Evolutionary conservation across 2,888 invertebrate genomes (phyloP), one percentile per base, ranked within the genome.

Genomic region (Cyclophora punctaria): DNA sequence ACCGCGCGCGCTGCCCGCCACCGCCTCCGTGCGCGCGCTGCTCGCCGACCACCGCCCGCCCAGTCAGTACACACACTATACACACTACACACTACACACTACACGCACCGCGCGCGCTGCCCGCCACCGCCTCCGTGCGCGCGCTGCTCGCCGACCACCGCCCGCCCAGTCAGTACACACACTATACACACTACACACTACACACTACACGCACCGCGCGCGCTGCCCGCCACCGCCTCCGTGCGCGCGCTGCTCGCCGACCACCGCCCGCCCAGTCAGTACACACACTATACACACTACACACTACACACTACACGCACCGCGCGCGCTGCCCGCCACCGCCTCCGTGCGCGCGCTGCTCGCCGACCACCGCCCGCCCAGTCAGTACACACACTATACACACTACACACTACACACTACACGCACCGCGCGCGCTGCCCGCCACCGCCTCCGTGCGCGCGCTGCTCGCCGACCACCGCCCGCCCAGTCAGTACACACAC

Each of bases 321-420:
- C 95, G 56, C 85, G 95, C 50, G 90, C 91, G 60, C 90, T 96
- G 71, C 94, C 94, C 60, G 92, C 94, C 4, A 93, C 93, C 73
- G 92, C 93, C 49, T 94, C 94, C 4, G 91, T 95, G 56, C 91
- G 92, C 3, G 92, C 94, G 63, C 91, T 96, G 66, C 81, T 96
- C 48, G 91, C 92, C 57, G 93, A 93, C 3, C 78, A 80, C 56
- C 62, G 78, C 2, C 83, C 83, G 53, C 80, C 79, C 0, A 34
- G 84, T 83, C 4, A 64, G 69, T 75, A 59, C 6, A 5, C 43
- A 20, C 20, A 4, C 34, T n/a, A n/a, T n/a, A n/a, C n/a, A n/a
- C 20, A 20, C 20, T 20, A 20, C 20, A 20, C 20, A 20, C 20
- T 20, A 20, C 20, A 20, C 20, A 20, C 20, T 20, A 20, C 20